Conservation (phyloP, 2,797 vertebrate species). For the Falco berigora region DNA sequence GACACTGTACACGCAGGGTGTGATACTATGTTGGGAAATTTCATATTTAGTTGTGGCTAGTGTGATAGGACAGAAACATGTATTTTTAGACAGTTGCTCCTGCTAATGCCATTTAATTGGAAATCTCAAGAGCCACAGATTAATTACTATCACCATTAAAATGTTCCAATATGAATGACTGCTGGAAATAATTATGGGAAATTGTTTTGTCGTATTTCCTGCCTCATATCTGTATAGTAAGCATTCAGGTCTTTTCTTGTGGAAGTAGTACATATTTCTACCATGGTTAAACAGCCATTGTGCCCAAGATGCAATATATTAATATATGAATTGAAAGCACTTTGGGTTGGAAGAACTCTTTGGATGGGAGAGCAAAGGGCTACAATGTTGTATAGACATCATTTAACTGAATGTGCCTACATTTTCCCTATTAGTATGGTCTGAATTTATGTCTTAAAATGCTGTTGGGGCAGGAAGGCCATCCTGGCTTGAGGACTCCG, state of each 20-base stretch:
- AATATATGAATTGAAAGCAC: not conserved
- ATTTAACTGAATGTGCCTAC: not conserved
- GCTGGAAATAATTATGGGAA: slow-evolving; percentile 26
- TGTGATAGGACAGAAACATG: not conserved
- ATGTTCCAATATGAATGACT: slow-evolving; percentile 4
- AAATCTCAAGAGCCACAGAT: not conserved
- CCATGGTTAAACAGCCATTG: not conserved
- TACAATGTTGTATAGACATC: not conserved
- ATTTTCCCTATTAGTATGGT: not conserved
- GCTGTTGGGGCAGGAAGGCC: not conserved
- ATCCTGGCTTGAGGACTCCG: not conserved
- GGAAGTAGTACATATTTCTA: not conserved
- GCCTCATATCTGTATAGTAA: not conserved
- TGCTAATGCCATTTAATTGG: not conserved
- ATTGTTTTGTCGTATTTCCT: slow-evolving; percentile 29
- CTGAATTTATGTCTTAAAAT: not conserved
- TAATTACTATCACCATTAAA: not conserved
- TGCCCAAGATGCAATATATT: not conserved
- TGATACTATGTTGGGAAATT: not conserved
- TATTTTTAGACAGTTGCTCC: slow-evolving; percentile 15
- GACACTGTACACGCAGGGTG: not conserved
- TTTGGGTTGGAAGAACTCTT: not conserved
- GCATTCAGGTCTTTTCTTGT: not conserved
- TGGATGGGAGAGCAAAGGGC: not conserved
- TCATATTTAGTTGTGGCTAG: not conserved